These are phyloP conservation scores for Falco naumanni DNA, from an alignment of 2,797 vertebrate species.

Conservation along the genomic window DNA sequence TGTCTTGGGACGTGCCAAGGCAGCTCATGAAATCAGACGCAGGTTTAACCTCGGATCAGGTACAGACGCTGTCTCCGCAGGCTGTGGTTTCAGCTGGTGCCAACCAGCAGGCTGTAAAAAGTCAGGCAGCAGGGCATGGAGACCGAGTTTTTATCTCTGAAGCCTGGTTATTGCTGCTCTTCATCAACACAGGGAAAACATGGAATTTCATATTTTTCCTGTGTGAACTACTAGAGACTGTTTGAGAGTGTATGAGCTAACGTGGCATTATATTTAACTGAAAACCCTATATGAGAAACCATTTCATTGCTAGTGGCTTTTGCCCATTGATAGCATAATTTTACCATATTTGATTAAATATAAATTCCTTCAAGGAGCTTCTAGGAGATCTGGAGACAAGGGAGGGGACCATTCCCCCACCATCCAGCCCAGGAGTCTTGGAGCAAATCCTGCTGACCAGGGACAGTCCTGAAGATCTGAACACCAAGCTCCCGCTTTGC, in stretches of 20 bases:
- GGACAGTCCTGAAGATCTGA: background rate
- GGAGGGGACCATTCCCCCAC: background rate
- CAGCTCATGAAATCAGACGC: background rate
- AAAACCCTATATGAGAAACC: background rate
- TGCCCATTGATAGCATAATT: background rate
- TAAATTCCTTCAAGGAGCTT: slow-evolving; percentile 6
- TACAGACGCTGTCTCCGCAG: background rate
- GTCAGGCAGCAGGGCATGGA: background rate
- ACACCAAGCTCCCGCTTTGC: background rate
- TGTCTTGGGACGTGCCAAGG: background rate
- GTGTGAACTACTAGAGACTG: background rate
- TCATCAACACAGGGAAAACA: background rate
- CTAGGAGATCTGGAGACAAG: background rate
- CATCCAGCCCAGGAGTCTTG: background rate
- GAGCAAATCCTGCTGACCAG: background rate
- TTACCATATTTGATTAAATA: background rate
- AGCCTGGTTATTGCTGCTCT: background rate
- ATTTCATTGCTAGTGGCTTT: background rate
- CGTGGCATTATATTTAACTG: background rate
- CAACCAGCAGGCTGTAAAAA: background rate
- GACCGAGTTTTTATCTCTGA: background rate
- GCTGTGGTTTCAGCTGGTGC: background rate
- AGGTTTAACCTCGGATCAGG: background rate
- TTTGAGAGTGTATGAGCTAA: background rate
- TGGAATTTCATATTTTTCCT: background rate